These are phyloP conservation scores for Colius striatus DNA, from an alignment of 2,113 vertebrate genomes.

Conservation along the genomic window DNA sequence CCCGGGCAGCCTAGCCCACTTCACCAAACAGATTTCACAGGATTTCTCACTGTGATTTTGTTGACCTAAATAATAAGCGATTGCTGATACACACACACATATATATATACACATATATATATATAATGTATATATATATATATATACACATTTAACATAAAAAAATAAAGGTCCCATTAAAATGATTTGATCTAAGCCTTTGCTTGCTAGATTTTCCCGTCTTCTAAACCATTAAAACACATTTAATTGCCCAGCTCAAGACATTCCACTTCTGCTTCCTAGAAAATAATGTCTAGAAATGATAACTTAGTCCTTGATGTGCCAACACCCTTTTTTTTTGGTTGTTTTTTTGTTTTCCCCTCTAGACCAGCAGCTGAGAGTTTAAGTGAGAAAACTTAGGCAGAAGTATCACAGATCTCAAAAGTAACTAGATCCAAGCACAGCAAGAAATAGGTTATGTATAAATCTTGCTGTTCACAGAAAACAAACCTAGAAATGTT, in stretches of 20 bases:
- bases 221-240: neutral
- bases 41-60: neutral
- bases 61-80: neutral
- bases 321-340: neutral
- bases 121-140: neutral
- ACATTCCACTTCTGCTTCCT: neutral
- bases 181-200: neutral
- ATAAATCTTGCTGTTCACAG: neutral
- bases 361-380: neutral
- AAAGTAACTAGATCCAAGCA: neutral
- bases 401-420: neutral
- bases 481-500: neutral
- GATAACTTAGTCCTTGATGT: neutral
- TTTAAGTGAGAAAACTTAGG: neutral
- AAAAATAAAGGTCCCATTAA: neutral
- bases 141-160: no score
- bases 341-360: neutral
- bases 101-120: no score
- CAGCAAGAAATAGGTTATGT: neutral
- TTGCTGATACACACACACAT: no score
- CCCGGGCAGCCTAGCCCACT: neutral
- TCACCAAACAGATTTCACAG: neutral
- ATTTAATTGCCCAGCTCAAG: neutral
- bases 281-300: neutral
- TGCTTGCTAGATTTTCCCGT: neutral